Conservation (phyloP, 2,113 vertebrate genomes). For the Phasianus colchicus region DNA sequence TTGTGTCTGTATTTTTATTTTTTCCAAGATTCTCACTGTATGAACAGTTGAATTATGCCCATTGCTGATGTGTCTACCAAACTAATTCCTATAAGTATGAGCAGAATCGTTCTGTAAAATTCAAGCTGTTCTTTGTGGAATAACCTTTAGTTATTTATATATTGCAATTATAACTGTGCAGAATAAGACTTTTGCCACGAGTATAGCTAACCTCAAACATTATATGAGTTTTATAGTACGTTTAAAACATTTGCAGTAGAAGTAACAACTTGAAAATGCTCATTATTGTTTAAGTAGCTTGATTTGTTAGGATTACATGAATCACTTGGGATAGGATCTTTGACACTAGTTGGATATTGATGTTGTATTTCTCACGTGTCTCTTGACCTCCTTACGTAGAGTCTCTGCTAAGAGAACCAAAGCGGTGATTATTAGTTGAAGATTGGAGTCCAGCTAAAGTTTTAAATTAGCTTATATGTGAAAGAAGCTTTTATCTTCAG, state of each 20-base stretch:
- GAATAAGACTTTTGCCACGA: constrained; percentile 83
- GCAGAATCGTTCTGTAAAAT: constrained; percentile 80
- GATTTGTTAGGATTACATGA: constrained; percentile 75
- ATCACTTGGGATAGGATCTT: constrained; percentile 57
- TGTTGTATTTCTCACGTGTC: constrained; percentile 51
- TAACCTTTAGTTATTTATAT: constrained; percentile 80
- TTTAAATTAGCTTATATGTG: constrained; percentile 51
- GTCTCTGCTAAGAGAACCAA: constrained; percentile 66
- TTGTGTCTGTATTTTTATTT: constrained; percentile 82
- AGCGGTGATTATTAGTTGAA: constrained; percentile 50
- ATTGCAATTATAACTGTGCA: constrained; percentile 79
- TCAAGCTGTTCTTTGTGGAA: constrained; percentile 79
- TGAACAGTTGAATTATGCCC: constrained; percentile 79
- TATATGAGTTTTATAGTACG: constrained; percentile 52
- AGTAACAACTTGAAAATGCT: constrained; percentile 64
- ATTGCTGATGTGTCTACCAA: constrained; percentile 78
- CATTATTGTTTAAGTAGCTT: constrained; percentile 78
- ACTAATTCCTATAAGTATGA: constrained; percentile 80
- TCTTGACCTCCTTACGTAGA: constrained; percentile 43
- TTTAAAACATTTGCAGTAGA: constrained; percentile 48
- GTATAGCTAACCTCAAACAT: constrained; percentile 69
- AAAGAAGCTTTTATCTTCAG: constrained; percentile 47
- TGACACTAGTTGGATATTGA: constrained; percentile 48
- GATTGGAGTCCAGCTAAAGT: constrained; percentile 73
- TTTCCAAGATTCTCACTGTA: constrained; percentile 79